Percentiles rank a stretch among this genome's conserved stretches.
Conservation (phyloP, 2,113 vertebrate genomes). For the Myocastor coypus region DNA sequence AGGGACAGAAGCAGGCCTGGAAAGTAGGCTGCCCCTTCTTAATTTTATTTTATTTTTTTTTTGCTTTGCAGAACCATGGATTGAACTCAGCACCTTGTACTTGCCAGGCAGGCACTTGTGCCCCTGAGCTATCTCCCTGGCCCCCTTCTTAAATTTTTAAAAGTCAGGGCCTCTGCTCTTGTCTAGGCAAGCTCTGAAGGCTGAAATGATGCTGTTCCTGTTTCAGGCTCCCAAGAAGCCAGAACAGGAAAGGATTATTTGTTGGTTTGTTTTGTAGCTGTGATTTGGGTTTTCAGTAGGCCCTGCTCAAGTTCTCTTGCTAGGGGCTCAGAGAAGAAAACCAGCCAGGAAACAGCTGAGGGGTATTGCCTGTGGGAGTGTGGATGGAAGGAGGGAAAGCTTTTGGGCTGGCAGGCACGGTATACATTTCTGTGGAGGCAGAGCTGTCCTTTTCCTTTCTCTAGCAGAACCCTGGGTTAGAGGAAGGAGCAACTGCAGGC, state of each 20-base stretch:
- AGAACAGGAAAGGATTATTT: neutral
- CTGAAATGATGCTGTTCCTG: neutral
- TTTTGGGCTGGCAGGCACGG: fast-evolving
- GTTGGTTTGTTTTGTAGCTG: neutral
- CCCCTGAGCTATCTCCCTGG: too few relatives aligned
- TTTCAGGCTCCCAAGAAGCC: neutral
- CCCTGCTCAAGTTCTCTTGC: neutral
- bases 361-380: too few relatives aligned
- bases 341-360: neutral
- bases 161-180: neutral
- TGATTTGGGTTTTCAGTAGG: neutral
- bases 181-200: too few relatives aligned
- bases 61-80: too few relatives aligned
- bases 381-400: neutral
- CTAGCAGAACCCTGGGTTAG: neutral
- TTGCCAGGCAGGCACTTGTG: too few relatives aligned
- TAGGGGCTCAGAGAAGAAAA: neutral
- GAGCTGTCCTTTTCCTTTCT: neutral
- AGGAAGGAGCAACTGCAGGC: too few relatives aligned
- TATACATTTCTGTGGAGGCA: neutral
- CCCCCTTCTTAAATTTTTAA: too few relatives aligned
- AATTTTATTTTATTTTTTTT: too few relatives aligned
- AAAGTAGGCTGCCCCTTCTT: too few relatives aligned
- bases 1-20: too few relatives aligned
- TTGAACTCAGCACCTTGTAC: too few relatives aligned